phyloP scores from a whole-genome alignment of 1,140 invertebrate species.

The Ooceraea biroi region DNA sequence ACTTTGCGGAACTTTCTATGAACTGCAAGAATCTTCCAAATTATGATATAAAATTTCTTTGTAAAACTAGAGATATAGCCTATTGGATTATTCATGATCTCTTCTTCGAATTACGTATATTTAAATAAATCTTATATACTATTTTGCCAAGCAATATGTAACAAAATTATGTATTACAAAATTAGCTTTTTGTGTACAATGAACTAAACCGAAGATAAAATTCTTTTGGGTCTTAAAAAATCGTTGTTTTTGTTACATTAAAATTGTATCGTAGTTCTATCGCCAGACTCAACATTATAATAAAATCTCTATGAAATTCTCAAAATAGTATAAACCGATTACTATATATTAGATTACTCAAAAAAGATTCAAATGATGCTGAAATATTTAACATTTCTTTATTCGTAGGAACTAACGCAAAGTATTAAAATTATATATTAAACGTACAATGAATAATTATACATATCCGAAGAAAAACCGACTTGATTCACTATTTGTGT shows the following conservation, averaged over 20 bases:
- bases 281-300: too few species aligned
- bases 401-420: too few species aligned
- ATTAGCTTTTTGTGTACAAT: background rate
- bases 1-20: constrained; percentile 17
- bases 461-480: background rate
- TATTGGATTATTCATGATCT: background rate
- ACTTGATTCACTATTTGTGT: background rate
- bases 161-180: background rate
- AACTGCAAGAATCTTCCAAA: background rate
- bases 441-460: background rate
- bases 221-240: background rate
- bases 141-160: background rate
- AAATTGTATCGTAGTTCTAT: background rate
- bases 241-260: background rate
- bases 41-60: constrained; percentile 2
- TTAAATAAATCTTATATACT: background rate
- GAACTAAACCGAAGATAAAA: background rate
- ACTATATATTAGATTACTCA: too few species aligned
- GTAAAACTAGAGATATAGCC: background rate
- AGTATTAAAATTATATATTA: too few species aligned
- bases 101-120: background rate
- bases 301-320: too few species aligned
- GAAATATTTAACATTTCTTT: too few species aligned
- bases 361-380: too few species aligned
- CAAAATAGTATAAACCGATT: too few species aligned